Evolutionary conservation across 2,888 invertebrate genomes (phyloP).

Genomic region (Candidula unifasciata): DNA sequence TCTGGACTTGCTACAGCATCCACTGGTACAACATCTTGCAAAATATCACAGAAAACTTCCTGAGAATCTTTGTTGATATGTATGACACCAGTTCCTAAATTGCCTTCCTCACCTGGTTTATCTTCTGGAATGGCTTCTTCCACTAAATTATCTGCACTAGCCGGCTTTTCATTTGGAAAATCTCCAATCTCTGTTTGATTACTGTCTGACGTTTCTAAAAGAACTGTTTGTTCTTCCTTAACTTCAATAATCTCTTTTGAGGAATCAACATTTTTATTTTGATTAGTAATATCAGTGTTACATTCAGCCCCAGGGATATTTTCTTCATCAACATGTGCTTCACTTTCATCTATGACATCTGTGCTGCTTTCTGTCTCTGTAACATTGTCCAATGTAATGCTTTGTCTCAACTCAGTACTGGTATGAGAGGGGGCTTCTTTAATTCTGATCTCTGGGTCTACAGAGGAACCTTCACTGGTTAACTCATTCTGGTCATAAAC

Average conservation of each 20-base stretch:
- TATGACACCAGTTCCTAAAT: neutral
- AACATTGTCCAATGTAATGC: slow-evolving; percentile 12
- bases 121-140: neutral
- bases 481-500: neutral
- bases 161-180: neutral
- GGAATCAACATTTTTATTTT: neutral
- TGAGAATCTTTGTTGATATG: neutral
- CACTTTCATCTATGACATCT: slow-evolving; percentile 23
- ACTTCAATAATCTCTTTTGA: neutral
- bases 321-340: neutral
- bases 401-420: neutral
- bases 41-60: neutral
- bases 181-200: neutral
- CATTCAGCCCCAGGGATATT: neutral
- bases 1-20: neutral
- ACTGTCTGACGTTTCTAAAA: neutral
- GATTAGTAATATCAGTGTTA: neutral
- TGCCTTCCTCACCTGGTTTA: neutral
- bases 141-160: neutral
- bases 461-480: slow-evolving; percentile 33
- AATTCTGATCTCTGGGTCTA: slow-evolving; percentile 16
- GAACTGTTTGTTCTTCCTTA: neutral
- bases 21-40: neutral
- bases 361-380: slow-evolving; percentile 37
- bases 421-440: neutral